Conservation (phyloP, 1,140 invertebrate species). For the Sarcophaga peregrina region DNA sequence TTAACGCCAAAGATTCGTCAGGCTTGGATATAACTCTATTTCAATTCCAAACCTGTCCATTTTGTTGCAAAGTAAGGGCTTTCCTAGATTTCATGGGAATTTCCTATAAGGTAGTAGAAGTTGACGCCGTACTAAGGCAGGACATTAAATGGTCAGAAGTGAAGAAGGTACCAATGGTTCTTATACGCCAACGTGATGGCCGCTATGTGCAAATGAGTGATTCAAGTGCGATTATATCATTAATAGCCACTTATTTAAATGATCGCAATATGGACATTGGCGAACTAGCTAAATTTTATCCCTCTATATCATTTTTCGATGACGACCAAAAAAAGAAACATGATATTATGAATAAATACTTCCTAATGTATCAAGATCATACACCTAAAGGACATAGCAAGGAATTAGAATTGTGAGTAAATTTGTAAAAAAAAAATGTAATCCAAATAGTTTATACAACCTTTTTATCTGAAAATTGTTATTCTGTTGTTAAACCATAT, state of each 20-base stretch:
- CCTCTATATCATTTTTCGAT: slow-evolving; percentile 76
- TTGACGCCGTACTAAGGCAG: slow-evolving; percentile 81
- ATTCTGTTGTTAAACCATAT: no score
- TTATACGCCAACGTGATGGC: slow-evolving; percentile 78
- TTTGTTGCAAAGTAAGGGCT: slow-evolving; percentile 97
- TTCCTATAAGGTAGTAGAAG: slow-evolving; percentile 96
- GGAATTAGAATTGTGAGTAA: slow-evolving; percentile 75
- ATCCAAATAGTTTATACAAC: slow-evolving; percentile 23
- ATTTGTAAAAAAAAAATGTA: not conserved
- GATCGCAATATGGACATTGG: slow-evolving; percentile 74
- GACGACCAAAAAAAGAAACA: slow-evolving; percentile 75
- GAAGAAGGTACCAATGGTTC: slow-evolving; percentile 95
- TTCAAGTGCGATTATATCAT: slow-evolving; percentile 93
- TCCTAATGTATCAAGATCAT: slow-evolving; percentile 84
- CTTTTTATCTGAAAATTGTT: no score
- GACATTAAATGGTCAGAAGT: slow-evolving; percentile 95
- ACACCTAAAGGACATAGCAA: slow-evolving; percentile 70
- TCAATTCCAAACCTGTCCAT: slow-evolving; percentile 98
- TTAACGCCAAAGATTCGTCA: slow-evolving; percentile 75
- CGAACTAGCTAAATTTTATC: slow-evolving; percentile 87
- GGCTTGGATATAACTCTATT: slow-evolving; percentile 89
- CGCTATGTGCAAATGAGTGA: slow-evolving; percentile 90
- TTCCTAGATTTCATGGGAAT: slow-evolving; percentile 94
- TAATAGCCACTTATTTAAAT: slow-evolving; percentile 81
- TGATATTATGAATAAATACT: slow-evolving; percentile 95